Base-by-base conservation (phyloP, 2,113 vertebrate species). In the Podiceps cristatus region DNA sequence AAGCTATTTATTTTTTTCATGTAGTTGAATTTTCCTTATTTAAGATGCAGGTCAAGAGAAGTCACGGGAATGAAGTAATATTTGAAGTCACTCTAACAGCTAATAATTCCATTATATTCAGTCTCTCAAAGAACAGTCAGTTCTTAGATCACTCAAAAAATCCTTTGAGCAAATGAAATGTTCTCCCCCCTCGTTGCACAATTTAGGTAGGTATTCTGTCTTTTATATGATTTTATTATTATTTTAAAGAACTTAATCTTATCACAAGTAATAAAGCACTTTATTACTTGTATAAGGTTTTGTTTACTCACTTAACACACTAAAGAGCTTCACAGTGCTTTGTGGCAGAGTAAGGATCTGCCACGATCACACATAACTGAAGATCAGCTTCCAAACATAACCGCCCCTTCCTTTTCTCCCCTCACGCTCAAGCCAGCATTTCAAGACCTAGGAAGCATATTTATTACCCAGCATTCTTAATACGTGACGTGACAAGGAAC, bases 171-270 rank as follows among this genome's bases (percentile, higher is more conserved):
- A 87, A 69, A 64, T 4, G 11, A 73, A 81, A 25, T 50, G 40
- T 8, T 82, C 23, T 27, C 28, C 58, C 75, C 56, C 24, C 35
- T 72, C 44, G 2, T 19, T 58, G 60, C 42, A 91, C 37, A 50
- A 47, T 59, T 63, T 50, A 79, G 27, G 17, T 23, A 62, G 29
- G 35, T 42, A 45, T 55, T 91, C 56, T 49, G 25, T 31, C 71
- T 58, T 76, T 29, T 15, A 50, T 24, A 35, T 0, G 0, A 17
- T 37, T 69, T n/a, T n/a, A n/a, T n/a, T n/a, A n/a, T n/a, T 79
- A 31, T 50, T 82, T 17, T 59, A 15, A 63, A 93, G 66, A 72
- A 72, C 8, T 52, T 55, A 11, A 11, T 25, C 37, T 44, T 35
- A 37, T 28, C 25, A 95, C 27, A 83, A 71, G 35, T 23, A 89